These are phyloP conservation scores for Drosophila cognata DNA, from an alignment of 2,888 invertebrate species.

Conservation along the genomic window DNA sequence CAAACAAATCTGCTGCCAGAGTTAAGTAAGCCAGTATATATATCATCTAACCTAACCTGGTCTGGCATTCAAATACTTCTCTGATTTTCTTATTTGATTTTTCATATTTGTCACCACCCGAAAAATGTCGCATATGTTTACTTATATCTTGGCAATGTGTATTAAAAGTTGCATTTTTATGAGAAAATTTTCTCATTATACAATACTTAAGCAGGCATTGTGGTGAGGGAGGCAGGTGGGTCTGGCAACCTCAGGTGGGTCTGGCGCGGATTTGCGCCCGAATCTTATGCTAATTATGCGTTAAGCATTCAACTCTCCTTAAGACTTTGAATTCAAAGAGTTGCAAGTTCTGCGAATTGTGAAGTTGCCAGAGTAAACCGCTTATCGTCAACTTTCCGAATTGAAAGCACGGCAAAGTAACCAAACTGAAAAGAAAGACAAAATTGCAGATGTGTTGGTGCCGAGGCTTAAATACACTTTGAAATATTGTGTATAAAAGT, in stretches of 20 bases:
- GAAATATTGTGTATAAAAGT: background rate
- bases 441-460: background rate
- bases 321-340: constrained; percentile 53
- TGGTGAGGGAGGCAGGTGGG: background rate
- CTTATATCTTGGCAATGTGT: constrained; percentile 5
- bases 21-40: constrained; percentile 28
- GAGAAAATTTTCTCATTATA: constrained; percentile 26
- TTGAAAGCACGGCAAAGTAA: constrained; percentile 20
- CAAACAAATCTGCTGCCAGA: constrained; percentile 55
- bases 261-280: constrained; percentile 57
- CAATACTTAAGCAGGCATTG: constrained; percentile 6
- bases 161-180: constrained; percentile 33
- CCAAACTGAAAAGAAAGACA: background rate
- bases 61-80: constrained; percentile 4
- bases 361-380: constrained; percentile 41
- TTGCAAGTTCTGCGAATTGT: constrained; percentile 21
- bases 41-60: constrained; percentile 11
- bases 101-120: background rate
- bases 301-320: constrained; percentile 68
- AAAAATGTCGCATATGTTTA: constrained; percentile 16
- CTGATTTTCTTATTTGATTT: background rate
- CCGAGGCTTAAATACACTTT: constrained; percentile 10
- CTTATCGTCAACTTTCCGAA: constrained; percentile 48
- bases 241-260: constrained; percentile 2
- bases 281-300: constrained; percentile 75